phyloP scores from a whole-genome alignment of 2,888 invertebrate species.

The Oscheius sp. region DNA sequence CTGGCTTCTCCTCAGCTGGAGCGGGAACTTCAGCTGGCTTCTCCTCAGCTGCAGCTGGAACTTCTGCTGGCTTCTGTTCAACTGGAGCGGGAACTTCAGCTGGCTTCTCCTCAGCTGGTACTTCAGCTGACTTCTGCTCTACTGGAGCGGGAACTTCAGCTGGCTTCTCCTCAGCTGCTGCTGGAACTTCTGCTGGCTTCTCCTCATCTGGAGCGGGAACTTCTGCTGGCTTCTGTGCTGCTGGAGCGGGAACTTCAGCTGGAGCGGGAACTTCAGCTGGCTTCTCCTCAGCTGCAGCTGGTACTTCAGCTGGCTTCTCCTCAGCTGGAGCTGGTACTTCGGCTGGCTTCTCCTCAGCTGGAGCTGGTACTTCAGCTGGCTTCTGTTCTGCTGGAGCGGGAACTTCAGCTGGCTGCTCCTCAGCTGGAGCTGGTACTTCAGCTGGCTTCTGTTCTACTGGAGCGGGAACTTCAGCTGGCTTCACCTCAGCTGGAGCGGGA shows the following conservation, averaged over 20 bases:
- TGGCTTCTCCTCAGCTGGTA: not conserved
- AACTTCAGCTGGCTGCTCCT: not conserved
- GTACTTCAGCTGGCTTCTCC: not conserved
- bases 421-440: constrained; percentile 3
- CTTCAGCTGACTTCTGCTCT: not conserved
- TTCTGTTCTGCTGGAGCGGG: constrained; percentile 14
- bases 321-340: constrained; percentile 10
- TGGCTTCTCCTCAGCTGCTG: constrained; percentile 8
- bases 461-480: constrained; percentile 12
- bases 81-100: constrained; percentile 8
- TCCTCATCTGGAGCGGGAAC: constrained; percentile 10
- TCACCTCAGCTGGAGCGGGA: constrained; percentile 3
- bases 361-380: constrained; percentile 1
- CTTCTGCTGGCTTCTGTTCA: constrained; percentile 1
- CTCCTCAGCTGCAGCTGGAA: constrained; percentile 4
- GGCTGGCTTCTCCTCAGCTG: constrained; percentile 2
- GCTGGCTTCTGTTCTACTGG: constrained; percentile 3
- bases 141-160: not conserved
- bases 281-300: constrained; percentile 7
- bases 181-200: constrained; percentile 4
- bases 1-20: constrained; percentile 7
- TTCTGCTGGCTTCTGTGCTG: not conserved
- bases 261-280: constrained; percentile 2
- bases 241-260: constrained; percentile 6
- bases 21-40: not conserved